phyloP scores from a whole-genome alignment of 2,888 invertebrate genomes.

The Theretra japonica region DNA sequence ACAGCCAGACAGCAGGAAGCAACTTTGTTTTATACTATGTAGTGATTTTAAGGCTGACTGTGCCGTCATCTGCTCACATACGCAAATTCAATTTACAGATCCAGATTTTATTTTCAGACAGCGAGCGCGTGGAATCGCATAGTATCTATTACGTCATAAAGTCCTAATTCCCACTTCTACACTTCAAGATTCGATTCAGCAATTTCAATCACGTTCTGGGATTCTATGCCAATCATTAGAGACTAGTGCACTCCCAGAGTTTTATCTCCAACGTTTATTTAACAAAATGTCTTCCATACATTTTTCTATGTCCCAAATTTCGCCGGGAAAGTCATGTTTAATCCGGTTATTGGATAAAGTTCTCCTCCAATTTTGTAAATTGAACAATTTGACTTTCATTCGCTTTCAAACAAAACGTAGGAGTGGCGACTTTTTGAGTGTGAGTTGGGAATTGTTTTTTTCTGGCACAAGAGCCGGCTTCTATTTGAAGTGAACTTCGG shows the following conservation, averaged over 20 bases:
- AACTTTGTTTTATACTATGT: too few relatives aligned
- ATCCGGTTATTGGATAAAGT: slow-evolving; percentile 38
- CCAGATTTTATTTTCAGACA: neutral
- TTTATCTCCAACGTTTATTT: slow-evolving; percentile 29
- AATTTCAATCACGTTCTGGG: slow-evolving; percentile 31
- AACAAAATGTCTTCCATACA: slow-evolving; percentile 24
- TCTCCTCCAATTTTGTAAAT: slow-evolving; percentile 35
- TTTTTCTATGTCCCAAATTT: slow-evolving; percentile 33
- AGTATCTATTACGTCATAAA: slow-evolving; percentile 25
- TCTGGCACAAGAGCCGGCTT: slow-evolving; percentile 2
- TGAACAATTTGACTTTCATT: slow-evolving; percentile 35
- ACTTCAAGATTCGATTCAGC: slow-evolving; percentile 22
- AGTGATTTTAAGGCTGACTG: neutral
- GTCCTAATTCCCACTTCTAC: slow-evolving; percentile 26
- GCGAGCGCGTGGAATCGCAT: neutral
- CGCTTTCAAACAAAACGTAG: slow-evolving; percentile 32
- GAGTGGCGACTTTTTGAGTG: slow-evolving; percentile 22
- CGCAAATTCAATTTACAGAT: neutral
- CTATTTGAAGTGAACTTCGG: slow-evolving; percentile 18
- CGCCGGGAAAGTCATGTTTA: slow-evolving; percentile 33
- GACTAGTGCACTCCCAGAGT: slow-evolving; percentile 28
- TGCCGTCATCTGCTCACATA: neutral
- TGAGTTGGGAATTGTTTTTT: slow-evolving; percentile 24
- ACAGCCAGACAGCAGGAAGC: too few relatives aligned
- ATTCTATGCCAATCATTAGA: slow-evolving; percentile 30